phyloP scores from a whole-genome alignment of 2,113 vertebrate genomes.

The Pithys albifrons region DNA sequence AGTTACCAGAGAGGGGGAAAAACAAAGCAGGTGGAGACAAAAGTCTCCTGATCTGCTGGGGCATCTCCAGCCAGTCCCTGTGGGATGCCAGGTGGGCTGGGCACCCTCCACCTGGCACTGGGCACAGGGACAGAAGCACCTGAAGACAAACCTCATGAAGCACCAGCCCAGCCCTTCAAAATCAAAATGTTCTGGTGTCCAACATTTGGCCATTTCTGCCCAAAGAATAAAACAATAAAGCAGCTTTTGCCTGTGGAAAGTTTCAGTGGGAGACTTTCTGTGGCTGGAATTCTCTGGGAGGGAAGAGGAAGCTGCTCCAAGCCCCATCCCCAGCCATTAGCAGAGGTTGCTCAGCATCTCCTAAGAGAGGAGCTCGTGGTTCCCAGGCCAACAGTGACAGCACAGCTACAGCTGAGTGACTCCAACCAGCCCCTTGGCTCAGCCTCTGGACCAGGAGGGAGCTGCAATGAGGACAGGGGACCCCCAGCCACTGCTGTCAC shows the following conservation, averaged over 20 bases:
- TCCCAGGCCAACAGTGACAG: not conserved
- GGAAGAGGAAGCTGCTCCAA: not conserved
- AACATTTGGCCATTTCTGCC: not conserved
- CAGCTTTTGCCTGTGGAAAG: not conserved
- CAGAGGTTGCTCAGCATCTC: conserved; percentile 26
- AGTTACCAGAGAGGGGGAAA: rapidly evolving
- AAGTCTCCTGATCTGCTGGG: not conserved
- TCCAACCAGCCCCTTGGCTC: not conserved
- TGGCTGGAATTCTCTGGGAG: rapidly evolving
- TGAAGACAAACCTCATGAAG: not conserved
- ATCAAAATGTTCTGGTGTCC: rapidly evolving
- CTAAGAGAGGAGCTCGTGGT: not conserved
- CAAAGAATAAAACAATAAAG: rapidly evolving
- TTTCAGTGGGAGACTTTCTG: rapidly evolving
- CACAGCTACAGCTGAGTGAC: rapidly evolving
- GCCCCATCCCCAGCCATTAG: not conserved
- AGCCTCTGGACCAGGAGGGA: not conserved
- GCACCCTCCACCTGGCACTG: not conserved
- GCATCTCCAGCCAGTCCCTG: not conserved
- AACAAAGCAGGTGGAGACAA: rapidly evolving
- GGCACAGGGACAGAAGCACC: not conserved
- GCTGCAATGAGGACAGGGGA: rapidly evolving
- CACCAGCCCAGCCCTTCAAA: rapidly evolving
- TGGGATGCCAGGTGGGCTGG: not conserved
- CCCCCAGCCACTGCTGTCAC: not conserved